These are phyloP conservation scores for Laupala kohalensis DNA, from an alignment of 1,140 invertebrate species.

Conservation along the genomic window DNA sequence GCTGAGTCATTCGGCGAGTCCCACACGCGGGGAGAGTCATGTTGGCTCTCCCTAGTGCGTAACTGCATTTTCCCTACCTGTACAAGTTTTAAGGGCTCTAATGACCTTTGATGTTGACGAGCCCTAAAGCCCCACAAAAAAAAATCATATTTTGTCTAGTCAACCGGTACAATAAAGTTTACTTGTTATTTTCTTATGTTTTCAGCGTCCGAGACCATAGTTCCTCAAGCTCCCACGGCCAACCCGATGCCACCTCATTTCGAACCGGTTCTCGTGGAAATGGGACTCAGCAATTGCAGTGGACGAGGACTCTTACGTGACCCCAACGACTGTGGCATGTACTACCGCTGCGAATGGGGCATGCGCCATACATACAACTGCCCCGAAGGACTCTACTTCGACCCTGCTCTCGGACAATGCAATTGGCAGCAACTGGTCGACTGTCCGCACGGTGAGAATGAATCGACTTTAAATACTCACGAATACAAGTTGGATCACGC, in stretches of 20 bases:
- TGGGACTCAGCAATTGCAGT: slow-evolving; percentile 8
- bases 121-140: no score
- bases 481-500: no score
- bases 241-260: slow-evolving; percentile 1
- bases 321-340: slow-evolving; percentile 48
- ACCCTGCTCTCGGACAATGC: slow-evolving; percentile 29
- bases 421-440: slow-evolving; percentile 21
- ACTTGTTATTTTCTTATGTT: no score
- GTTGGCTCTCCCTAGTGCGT: no score
- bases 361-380: slow-evolving; percentile 24
- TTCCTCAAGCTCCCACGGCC: not conserved
- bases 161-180: no score
- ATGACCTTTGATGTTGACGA: no score
- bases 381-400: slow-evolving; percentile 39
- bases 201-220: not conserved
- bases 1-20: no score
- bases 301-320: slow-evolving; percentile 32
- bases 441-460: not conserved
- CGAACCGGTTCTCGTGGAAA: slow-evolving; percentile 6
- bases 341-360: slow-evolving; percentile 43
- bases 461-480: no score
- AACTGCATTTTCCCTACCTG: no score
- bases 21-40: no score
- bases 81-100: no score
- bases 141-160: no score